Evolutionary conservation across 2,797 vertebrate genomes (phyloP).

Genomic region (Tapera naevia): DNA sequence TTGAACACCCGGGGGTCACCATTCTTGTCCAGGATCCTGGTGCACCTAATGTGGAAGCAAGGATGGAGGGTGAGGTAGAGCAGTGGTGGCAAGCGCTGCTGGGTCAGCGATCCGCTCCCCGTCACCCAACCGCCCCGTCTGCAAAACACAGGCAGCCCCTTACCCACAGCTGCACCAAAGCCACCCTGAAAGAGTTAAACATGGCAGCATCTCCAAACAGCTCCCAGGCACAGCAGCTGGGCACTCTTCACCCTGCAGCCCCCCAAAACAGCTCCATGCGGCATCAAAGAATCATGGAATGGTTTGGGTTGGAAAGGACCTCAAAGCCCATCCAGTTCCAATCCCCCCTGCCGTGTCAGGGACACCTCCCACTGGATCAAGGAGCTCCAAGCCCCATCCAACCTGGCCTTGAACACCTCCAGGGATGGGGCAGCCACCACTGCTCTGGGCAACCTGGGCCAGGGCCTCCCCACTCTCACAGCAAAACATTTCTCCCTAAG

Average conservation of each 20-base stretch:
- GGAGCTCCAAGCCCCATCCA: too few species aligned
- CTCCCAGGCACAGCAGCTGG: background rate
- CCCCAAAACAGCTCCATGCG: rapidly evolving
- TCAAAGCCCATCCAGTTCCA: too few species aligned
- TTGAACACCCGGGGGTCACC: constrained; percentile 85
- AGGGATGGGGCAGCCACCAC: too few species aligned
- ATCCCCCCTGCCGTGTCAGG: too few species aligned
- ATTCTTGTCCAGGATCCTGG: constrained; percentile 84
- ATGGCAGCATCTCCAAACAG: rapidly evolving
- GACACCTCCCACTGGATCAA: too few species aligned
- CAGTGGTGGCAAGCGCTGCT: rapidly evolving
- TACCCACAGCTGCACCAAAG: background rate
- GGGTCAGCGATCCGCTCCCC: background rate
- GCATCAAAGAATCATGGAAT: too few species aligned
- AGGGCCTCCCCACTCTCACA: too few species aligned
- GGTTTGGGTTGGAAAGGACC: too few species aligned
- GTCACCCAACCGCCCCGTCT: background rate
- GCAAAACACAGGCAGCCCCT: rapidly evolving
- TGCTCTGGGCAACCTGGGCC: too few species aligned
- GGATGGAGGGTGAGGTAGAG: background rate
- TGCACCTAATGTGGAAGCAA: constrained; percentile 83
- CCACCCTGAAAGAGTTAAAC: background rate
- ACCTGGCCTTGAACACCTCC: too few species aligned
- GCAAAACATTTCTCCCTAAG: too few species aligned
- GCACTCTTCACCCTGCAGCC: background rate